Percentiles rank a stretch among this genome's conserved stretches.
phyloP scores from a whole-genome alignment of 2,113 vertebrate species.

The Mustelus asterias region DNA sequence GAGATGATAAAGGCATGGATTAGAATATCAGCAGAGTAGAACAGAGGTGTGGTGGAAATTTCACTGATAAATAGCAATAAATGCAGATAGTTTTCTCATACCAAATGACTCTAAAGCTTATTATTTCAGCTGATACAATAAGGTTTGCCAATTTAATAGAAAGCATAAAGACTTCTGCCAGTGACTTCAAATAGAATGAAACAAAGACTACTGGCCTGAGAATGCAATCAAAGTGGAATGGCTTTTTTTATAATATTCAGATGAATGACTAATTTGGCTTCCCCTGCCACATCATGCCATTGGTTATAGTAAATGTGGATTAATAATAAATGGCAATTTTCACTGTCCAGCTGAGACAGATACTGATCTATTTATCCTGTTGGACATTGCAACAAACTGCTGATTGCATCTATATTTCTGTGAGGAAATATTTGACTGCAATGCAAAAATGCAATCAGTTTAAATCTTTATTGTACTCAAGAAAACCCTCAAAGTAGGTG shows the following conservation, averaged over 20 bases:
- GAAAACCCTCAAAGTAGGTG: neutral
- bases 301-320: neutral
- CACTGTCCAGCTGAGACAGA: neutral
- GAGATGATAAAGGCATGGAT: neutral
- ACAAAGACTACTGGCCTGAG: neutral
- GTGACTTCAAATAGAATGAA: neutral
- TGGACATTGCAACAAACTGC: neutral
- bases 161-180: neutral
- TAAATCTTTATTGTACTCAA: neutral
- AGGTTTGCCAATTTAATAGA: neutral
- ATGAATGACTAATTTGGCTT: neutral
- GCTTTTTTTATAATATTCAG: neutral
- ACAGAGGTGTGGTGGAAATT: neutral
- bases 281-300: neutral
- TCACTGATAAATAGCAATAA: neutral
- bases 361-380: neutral
- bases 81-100: neutral
- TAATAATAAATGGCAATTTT: neutral
- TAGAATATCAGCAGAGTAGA: neutral
- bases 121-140: neutral
- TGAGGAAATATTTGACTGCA: neutral
- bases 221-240: neutral
- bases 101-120: neutral
- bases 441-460: neutral
- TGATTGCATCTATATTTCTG: neutral